Evolutionary conservation across 2,797 vertebrate genomes (phyloP).

Genomic region (Cirrhinus molitorella): DNA sequence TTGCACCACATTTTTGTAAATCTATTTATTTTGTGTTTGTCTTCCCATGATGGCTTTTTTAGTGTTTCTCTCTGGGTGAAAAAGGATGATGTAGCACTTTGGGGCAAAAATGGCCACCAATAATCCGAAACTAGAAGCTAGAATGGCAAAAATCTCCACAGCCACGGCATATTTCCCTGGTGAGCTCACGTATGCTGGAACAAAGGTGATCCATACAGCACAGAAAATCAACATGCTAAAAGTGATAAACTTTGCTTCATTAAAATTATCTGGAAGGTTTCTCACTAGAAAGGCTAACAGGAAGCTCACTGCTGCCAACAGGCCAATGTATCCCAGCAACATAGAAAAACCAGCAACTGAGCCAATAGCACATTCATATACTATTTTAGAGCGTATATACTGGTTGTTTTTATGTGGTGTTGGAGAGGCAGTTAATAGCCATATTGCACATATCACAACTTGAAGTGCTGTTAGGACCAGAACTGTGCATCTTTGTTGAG

Average conservation of each 20-base stretch:
- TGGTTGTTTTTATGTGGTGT: conserved; percentile 69
- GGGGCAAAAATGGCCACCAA: conserved; percentile 70
- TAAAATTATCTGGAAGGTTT: conserved; percentile 69
- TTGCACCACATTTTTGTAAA: neutral
- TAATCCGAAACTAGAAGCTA: conserved; percentile 68
- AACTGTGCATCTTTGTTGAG: conserved; percentile 74
- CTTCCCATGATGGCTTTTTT: conserved; percentile 67
- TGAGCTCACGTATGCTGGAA: conserved; percentile 69
- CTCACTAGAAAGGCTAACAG: conserved; percentile 67
- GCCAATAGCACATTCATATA: conserved; percentile 69
- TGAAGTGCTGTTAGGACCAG: conserved; percentile 64
- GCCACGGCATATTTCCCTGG: conserved; percentile 69
- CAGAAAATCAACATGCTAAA: conserved; percentile 72
- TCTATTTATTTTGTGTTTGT: conserved; percentile 23
- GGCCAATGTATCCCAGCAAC: conserved; percentile 66
- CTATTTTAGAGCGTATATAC: conserved; percentile 71
- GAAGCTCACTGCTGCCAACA: conserved; percentile 66
- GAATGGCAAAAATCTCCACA: conserved; percentile 71
- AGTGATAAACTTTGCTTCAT: conserved; percentile 71
- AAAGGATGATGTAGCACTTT: conserved; percentile 68
- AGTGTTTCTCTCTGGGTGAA: conserved; percentile 68
- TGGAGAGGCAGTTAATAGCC: conserved; percentile 69
- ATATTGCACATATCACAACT: conserved; percentile 62
- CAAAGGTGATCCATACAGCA: conserved; percentile 68
- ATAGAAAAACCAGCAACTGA: conserved; percentile 63